Conservation (phyloP, 1,140 invertebrate genomes). For the Babylonia areolata region DNA sequence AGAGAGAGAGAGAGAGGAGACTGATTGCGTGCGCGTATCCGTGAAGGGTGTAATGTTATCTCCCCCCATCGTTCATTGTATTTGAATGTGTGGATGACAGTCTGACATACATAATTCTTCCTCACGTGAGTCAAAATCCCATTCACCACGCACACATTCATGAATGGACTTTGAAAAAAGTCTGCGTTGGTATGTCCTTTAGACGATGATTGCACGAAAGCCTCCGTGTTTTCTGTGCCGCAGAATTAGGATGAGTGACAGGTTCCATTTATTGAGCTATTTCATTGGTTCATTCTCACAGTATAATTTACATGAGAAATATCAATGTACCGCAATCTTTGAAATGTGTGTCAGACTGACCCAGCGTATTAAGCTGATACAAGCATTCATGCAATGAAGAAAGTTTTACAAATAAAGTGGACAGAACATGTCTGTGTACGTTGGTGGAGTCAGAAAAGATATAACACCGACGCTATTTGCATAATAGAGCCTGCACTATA, state of each 20-base stretch:
- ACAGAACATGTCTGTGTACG: background rate
- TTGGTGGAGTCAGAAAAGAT: background rate
- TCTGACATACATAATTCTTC: too few relatives aligned
- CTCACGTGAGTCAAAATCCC: too few relatives aligned
- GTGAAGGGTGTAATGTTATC: too few relatives aligned
- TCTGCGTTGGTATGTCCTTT: background rate
- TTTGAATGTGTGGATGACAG: too few relatives aligned
- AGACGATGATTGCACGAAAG: background rate
- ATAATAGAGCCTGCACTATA: conserved; percentile 46
- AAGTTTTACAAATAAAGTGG: background rate
- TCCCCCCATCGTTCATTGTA: too few relatives aligned
- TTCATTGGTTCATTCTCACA: conserved; percentile 49
- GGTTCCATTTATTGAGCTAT: conserved; percentile 36
- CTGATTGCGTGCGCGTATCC: too few relatives aligned
- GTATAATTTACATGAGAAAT: conserved; percentile 61
- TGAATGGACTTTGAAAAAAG: too few relatives aligned
- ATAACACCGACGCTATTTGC: conserved; percentile 32
- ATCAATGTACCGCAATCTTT: conserved; percentile 53
- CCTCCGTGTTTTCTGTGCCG: background rate
- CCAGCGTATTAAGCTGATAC: background rate
- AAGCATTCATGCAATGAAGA: background rate
- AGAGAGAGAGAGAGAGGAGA: too few relatives aligned
- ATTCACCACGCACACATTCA: too few relatives aligned
- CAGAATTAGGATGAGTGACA: conserved; percentile 48
- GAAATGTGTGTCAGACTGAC: conserved; percentile 21